Evolutionary conservation across 2,113 vertebrate genomes (phyloP), one percentile per base, ranked within the genome.

Genomic region (Epinephelus cyanopodus): DNA sequence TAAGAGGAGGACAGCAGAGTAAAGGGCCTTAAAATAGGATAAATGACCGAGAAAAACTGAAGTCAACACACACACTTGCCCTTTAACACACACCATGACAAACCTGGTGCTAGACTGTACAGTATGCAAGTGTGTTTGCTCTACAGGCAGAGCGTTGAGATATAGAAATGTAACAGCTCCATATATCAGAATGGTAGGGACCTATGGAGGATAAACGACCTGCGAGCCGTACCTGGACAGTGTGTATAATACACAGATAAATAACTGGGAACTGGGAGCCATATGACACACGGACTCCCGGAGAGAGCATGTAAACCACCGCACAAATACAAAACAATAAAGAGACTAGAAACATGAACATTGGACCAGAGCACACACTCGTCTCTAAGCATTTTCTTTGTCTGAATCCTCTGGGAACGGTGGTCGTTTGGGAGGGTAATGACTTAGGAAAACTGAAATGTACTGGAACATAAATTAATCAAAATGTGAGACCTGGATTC

Each of bases 381-480:
- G 67, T 83, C 85, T 81, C 15, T 61, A 17, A 77, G 65, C 71
- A 60, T 86, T 66, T 69, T 68, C 73, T 88, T 92, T 81, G 73
- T 65, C 74, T 77, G 81, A 78, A 77, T 71, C 74, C 64, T 54
- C 62, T 0, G 66, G 76, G 86, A 90, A 78, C 18, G 39, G 14
- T 5, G 25, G 86, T 82, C 74, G 64, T 92, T 90, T 81, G 81
- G 64, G 82, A 89, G 85, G 90, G 80, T 89, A 91, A 90, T 88
- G 90, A 89, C 86, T 82, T 87, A 77, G 77, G 65, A 85, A 79
- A 85, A 81, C 89, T 83, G 86, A 92, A 92, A 91, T 90, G 89
- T 89, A 86, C 83, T 69, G 84, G 90, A 90, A 92, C 90, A 76
- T 77, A 78, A 90, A 91, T 90, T 85, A 87, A 90, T 92, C 90